Percentiles rank a stretch among this genome's conserved stretches.
Conservation (phyloP, 2,888 invertebrate genomes). For the Trilocha varians region DNA sequence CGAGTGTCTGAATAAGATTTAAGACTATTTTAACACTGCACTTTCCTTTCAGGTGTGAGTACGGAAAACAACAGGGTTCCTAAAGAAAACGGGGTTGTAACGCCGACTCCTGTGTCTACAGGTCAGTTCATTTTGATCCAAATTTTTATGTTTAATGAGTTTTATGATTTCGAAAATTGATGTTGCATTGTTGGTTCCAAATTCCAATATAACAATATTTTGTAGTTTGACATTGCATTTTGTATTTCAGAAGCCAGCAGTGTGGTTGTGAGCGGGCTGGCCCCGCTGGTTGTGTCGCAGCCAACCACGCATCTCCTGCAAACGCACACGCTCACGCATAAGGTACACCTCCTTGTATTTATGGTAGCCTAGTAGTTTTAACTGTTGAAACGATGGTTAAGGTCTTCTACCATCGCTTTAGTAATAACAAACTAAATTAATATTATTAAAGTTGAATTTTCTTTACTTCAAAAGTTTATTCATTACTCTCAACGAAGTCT, state of each 20-base stretch:
- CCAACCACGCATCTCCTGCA: constrained; percentile 77
- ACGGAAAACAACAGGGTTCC: constrained; percentile 42
- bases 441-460: too few species aligned
- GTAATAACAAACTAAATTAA: too few species aligned
- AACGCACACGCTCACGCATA: constrained; percentile 76
- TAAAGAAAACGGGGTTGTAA: constrained; percentile 53
- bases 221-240: background rate
- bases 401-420: too few species aligned
- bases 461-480: too few species aligned
- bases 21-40: too few species aligned
- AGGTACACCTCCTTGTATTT: constrained; percentile 51
- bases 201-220: too few species aligned
- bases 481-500: too few species aligned
- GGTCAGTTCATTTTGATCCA: constrained; percentile 23
- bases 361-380: background rate
- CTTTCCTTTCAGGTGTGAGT: constrained; percentile 40
- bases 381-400: too few species aligned
- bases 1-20: too few species aligned
- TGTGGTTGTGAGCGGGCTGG: constrained; percentile 65
- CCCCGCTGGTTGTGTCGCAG: constrained; percentile 80
- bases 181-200: too few species aligned
- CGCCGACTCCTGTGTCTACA: constrained; percentile 39
- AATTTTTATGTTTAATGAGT: background rate
- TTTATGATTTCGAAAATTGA: too few species aligned
- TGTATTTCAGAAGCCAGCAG: constrained; percentile 36